Percentiles rank a stretch among this genome's conserved stretches.
Evolutionary conservation across 2,888 invertebrate species (phyloP).

Genomic region (Xanthorhoe spadicearia): DNA sequence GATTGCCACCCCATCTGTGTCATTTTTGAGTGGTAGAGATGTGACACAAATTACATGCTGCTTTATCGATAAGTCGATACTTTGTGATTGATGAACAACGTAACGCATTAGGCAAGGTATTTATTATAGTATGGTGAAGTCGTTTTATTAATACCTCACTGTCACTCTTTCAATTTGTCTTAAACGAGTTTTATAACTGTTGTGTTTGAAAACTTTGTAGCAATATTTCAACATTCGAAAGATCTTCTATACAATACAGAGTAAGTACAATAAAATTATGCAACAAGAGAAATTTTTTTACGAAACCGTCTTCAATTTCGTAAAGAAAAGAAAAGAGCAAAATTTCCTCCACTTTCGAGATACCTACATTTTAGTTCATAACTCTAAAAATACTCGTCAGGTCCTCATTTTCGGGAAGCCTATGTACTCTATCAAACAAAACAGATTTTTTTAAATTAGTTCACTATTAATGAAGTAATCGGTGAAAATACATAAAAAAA

Average conservation of each 20-base stretch:
- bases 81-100: conserved; percentile 28
- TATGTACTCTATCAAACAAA: too few relatives aligned
- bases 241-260: neutral
- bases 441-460: too few relatives aligned
- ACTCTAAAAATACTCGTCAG: too few relatives aligned
- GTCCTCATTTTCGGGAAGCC: too few relatives aligned
- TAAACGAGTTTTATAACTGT: neutral
- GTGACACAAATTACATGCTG: conserved; percentile 36
- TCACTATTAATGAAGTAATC: too few relatives aligned
- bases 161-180: conserved; percentile 7
- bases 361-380: too few relatives aligned
- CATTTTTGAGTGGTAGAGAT: conserved; percentile 56
- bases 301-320: too few relatives aligned
- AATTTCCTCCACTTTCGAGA: too few relatives aligned
- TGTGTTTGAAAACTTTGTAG: neutral
- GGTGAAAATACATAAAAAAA: too few relatives aligned
- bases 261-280: too few relatives aligned
- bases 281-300: too few relatives aligned
- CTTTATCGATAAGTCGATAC: conserved; percentile 45
- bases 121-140: conserved; percentile 16
- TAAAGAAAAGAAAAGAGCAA: too few relatives aligned
- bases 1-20: conserved; percentile 41
- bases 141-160: conserved; percentile 23
- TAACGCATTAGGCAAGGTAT: conserved; percentile 22
- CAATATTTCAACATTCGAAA: neutral